A percentile compares a stretch with the other conserved stretches of the same genome.
Conservation (phyloP, 2,797 vertebrate genomes). For the Bradypodion pumilum region DNA sequence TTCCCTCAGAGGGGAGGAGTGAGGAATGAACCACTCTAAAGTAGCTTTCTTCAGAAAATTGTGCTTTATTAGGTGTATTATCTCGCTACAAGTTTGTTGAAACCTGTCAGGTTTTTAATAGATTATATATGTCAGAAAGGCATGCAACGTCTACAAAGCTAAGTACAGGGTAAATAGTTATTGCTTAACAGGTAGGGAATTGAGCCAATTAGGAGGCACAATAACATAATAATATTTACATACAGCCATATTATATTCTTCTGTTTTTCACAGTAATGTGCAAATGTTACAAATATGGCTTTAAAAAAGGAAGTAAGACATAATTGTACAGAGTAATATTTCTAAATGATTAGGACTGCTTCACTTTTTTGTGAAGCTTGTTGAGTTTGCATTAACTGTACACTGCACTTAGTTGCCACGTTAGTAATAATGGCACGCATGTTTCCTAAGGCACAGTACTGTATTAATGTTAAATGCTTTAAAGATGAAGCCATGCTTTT, state of each 20-base stretch:
- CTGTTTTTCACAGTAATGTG: conserved; percentile 74
- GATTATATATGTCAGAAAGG: conserved; percentile 49
- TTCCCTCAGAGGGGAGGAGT: neutral
- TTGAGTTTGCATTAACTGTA: conserved; percentile 65
- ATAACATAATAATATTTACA: conserved; percentile 62
- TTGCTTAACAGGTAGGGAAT: conserved; percentile 64
- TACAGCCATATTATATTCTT: conserved; percentile 68
- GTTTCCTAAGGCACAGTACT: conserved; percentile 92
- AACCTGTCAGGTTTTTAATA: conserved; percentile 47
- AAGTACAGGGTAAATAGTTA: conserved; percentile 62
- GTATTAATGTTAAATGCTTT: conserved; percentile 72
- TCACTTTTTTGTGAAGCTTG: conserved; percentile 80
- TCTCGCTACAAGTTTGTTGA: conserved; percentile 72
- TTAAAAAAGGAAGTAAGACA: conserved; percentile 81
- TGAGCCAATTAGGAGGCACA: conserved; percentile 45
- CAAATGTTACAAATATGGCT: conserved; percentile 76
- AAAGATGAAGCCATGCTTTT: conserved; percentile 83
- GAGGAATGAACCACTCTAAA: conserved; percentile 55
- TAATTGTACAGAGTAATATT: conserved; percentile 81
- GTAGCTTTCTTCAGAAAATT: conserved; percentile 66
- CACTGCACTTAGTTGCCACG: conserved; percentile 42
- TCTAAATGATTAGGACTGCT: conserved; percentile 72
- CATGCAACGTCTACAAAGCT: conserved; percentile 71
- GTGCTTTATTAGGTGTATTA: conserved; percentile 77
- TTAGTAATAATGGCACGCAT: conserved; percentile 62